Conservation (phyloP, 2,888 invertebrate species). For the Noctua comes region DNA sequence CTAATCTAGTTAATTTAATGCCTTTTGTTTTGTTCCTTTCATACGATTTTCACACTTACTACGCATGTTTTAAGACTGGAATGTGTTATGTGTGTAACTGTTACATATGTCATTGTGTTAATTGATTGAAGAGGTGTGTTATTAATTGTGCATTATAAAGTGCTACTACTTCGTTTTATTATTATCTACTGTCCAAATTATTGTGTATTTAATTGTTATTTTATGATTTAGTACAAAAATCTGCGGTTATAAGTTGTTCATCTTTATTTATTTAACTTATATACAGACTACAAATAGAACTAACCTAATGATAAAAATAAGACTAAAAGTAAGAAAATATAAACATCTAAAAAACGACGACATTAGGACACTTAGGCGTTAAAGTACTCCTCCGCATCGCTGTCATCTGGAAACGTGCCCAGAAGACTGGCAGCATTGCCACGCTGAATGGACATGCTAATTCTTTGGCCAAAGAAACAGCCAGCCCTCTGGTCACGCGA, state of each 20-base stretch:
- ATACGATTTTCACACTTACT: conserved; percentile 44
- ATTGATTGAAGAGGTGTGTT: conserved; percentile 19
- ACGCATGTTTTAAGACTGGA: neutral
- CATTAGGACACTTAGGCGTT: no score
- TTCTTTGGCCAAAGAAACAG: no score
- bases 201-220: conserved; percentile 12
- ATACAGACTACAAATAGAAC: no score
- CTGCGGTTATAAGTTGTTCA: neutral
- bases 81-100: neutral
- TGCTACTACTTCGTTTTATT: conserved; percentile 12
- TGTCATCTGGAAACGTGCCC: no score
- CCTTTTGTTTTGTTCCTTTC: conserved; percentile 62
- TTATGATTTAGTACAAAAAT: neutral
- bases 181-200: conserved; percentile 17
- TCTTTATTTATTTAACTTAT: neutral
- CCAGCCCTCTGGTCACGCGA: no score
- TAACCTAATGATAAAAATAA: no score
- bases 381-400: no score
- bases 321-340: no score
- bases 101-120: conserved; percentile 22
- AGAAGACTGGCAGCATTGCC: no score
- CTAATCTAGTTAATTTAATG: conserved; percentile 74
- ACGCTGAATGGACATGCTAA: no score
- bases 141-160: conserved; percentile 34
- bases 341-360: no score